These are phyloP conservation scores for Lysiphlebus fabarum DNA, from an alignment of 1,140 invertebrate genomes.

Conservation along the genomic window DNA sequence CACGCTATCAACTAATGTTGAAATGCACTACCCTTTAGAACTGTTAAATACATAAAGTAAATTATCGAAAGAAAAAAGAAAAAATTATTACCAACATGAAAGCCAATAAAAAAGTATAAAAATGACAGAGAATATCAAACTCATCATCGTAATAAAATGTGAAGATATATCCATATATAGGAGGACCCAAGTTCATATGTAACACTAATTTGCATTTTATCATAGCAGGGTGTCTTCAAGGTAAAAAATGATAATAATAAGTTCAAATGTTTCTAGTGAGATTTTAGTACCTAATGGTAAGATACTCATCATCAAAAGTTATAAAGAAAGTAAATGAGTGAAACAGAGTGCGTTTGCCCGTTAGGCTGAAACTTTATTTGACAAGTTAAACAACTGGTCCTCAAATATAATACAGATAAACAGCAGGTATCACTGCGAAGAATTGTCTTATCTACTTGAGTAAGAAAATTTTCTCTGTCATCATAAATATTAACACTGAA, in stretches of 20 bases:
- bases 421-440: constrained; percentile 17
- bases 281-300: background rate
- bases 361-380: constrained; percentile 26
- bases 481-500: constrained; percentile 21
- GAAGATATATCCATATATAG: too few species aligned
- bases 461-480: constrained; percentile 8
- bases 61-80: too few species aligned
- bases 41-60: background rate
- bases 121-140: background rate
- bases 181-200: too few species aligned
- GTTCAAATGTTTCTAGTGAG: too few species aligned
- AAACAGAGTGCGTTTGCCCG: constrained; percentile 27
- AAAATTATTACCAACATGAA: too few species aligned
- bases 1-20: constrained; percentile 18
- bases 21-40: constrained; percentile 9
- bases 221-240: background rate
- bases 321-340: constrained; percentile 6
- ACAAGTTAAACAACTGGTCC: constrained; percentile 11
- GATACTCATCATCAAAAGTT: constrained; percentile 16
- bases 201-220: too few species aligned
- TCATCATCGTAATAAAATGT: constrained; percentile 1
- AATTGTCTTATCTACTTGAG: constrained; percentile 16
- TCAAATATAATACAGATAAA: constrained; percentile 26
- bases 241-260: too few species aligned
- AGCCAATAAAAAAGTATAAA: background rate